These are phyloP conservation scores for Ellobius talpinus DNA, from an alignment of 2,113 vertebrate species.

Conservation along the genomic window DNA sequence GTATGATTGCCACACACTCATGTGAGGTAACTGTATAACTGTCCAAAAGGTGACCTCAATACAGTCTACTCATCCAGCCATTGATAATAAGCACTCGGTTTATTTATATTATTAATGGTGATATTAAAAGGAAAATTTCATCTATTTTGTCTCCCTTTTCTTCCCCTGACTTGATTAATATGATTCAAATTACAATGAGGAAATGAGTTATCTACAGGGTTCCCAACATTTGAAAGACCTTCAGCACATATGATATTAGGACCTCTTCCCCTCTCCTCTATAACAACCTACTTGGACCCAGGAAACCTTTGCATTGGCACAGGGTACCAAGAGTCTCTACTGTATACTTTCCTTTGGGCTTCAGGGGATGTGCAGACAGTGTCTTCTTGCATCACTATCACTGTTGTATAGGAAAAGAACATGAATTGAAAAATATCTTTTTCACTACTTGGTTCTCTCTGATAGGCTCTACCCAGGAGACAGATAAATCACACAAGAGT, in stretches of 20 bases:
- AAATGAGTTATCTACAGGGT: neutral
- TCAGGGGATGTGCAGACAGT: rapidly evolving
- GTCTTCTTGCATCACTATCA: neutral
- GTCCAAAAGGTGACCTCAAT: neutral
- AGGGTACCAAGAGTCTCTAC: neutral
- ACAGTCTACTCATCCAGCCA: neutral
- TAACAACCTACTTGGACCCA: rapidly evolving
- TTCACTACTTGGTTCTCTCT: neutral
- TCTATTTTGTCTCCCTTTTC: rapidly evolving
- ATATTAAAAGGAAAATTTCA: neutral
- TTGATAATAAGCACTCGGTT: rapidly evolving
- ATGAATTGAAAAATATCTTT: neutral
- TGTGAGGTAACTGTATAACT: neutral
- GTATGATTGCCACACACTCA: neutral
- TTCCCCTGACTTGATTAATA: neutral
- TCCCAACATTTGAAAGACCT: neutral
- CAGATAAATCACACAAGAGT: neutral
- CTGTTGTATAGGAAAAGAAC: neutral
- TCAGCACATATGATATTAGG: neutral
- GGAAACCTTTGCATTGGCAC: neutral
- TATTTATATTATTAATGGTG: neutral
- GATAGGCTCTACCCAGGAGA: neutral
- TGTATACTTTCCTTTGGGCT: neutral
- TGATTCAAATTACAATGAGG: neutral
- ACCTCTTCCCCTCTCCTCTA: neutral